phyloP scores from a whole-genome alignment of 2,113 vertebrate species.

The Larimichthys polyactis region DNA sequence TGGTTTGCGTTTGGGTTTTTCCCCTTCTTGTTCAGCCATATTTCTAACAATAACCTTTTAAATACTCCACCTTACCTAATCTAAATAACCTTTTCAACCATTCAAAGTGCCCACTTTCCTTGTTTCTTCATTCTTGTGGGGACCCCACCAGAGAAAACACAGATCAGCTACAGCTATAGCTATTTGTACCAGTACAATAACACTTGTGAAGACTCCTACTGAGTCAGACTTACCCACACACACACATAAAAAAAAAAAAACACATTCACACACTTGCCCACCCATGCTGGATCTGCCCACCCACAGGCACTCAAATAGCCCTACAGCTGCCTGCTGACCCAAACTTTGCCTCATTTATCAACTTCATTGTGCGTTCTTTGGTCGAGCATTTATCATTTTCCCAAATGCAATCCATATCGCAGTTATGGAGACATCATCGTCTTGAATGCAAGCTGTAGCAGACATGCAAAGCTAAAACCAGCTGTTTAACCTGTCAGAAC shows the following conservation, averaged over 20 bases:
- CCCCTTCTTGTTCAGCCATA: background rate
- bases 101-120: background rate
- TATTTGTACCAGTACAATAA: slow-evolving; percentile 16
- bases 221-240: slow-evolving; percentile 38
- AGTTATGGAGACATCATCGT: background rate
- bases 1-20: background rate
- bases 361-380: background rate
- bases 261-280: slow-evolving; percentile 44
- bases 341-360: background rate
- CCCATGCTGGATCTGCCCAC: slow-evolving; percentile 60
- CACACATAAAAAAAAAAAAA: slow-evolving; percentile 19
- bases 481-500: background rate
- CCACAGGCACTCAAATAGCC: slow-evolving; percentile 37
- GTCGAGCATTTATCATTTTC: background rate
- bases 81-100: slow-evolving; percentile 1
- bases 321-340: slow-evolving; percentile 17
- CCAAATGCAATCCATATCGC: background rate
- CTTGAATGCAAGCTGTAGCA: background rate
- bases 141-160: slow-evolving; percentile 32
- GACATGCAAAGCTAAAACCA: background rate
- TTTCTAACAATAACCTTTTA: background rate
- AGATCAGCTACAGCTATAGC: slow-evolving; percentile 23
- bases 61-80: background rate
- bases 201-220: slow-evolving; percentile 2
- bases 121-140: slow-evolving; percentile 6